These are phyloP conservation scores for Heliconius aoede DNA, from an alignment of 2,888 invertebrate species.

Conservation along the genomic window DNA sequence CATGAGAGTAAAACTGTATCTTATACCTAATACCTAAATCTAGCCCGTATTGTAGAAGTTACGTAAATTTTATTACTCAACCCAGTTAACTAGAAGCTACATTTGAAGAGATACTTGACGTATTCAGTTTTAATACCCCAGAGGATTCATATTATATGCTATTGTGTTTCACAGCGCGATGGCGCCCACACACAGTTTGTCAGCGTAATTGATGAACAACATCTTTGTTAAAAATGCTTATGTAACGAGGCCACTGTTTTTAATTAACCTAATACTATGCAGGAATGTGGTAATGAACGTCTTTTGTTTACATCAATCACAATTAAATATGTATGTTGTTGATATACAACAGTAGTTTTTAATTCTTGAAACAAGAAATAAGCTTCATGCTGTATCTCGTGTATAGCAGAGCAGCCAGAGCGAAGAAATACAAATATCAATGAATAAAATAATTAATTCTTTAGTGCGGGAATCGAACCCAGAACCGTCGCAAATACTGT, in stretches of 20 bases:
- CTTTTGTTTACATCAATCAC: constrained; percentile 15
- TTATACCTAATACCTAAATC: not conserved
- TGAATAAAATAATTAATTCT: no score
- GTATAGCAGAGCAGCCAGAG: no score
- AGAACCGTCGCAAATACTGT: no score
- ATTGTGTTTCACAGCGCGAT: constrained; percentile 33
- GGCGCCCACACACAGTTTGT: constrained; percentile 41
- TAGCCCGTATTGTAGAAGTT: not conserved
- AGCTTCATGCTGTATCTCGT: no score
- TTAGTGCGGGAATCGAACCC: no score
- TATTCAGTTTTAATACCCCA: constrained; percentile 24
- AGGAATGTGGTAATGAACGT: not conserved
- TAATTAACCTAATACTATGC: constrained; percentile 35
- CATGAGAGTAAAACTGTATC: no score
- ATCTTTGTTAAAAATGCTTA: constrained; percentile 39
- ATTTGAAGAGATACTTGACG: constrained; percentile 14
- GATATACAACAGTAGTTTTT: not conserved
- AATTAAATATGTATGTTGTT: not conserved
- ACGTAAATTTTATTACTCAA: constrained; percentile 1
- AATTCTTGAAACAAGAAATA: no score
- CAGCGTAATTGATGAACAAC: constrained; percentile 40
- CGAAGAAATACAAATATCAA: no score
- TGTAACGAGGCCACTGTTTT: constrained; percentile 33
- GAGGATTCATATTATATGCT: constrained; percentile 32
- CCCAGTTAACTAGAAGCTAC: not conserved